These are phyloP conservation scores for Threskiornis aethiopicus DNA, from an alignment of 2,797 vertebrate species.

Conservation along the genomic window DNA sequence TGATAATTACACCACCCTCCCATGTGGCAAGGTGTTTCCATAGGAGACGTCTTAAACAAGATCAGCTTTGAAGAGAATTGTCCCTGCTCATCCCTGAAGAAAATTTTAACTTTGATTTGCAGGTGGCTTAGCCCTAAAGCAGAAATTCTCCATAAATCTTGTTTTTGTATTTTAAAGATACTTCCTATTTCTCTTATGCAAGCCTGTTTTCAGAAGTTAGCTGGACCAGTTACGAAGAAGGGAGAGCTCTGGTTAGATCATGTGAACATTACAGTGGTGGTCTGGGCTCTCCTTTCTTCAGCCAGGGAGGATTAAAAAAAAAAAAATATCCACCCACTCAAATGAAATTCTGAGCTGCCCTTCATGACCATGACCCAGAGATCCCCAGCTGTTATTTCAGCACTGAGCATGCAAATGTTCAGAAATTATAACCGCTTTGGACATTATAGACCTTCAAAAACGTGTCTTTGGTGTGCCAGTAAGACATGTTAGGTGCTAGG, in stretches of 20 bases:
- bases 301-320: neutral
- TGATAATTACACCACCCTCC: neutral
- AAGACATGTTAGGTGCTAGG: neutral
- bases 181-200: neutral
- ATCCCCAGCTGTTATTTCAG: neutral
- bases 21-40: neutral
- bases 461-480: neutral
- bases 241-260: neutral
- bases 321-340: neutral
- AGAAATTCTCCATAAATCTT: neutral
- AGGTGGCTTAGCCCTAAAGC: neutral
- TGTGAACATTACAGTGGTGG: neutral
- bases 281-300: neutral
- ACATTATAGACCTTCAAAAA: neutral
- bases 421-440: neutral
- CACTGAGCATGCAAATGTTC: neutral
- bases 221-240: neutral
- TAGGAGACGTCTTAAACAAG: neutral
- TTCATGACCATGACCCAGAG: neutral
- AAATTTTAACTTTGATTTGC: neutral
- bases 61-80: neutral
- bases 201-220: neutral
- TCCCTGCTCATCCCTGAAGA: neutral
- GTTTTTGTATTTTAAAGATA: neutral
- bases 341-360: neutral